phyloP scores from a whole-genome alignment of 2,797 vertebrate genomes.

The Galago senegalensis region DNA sequence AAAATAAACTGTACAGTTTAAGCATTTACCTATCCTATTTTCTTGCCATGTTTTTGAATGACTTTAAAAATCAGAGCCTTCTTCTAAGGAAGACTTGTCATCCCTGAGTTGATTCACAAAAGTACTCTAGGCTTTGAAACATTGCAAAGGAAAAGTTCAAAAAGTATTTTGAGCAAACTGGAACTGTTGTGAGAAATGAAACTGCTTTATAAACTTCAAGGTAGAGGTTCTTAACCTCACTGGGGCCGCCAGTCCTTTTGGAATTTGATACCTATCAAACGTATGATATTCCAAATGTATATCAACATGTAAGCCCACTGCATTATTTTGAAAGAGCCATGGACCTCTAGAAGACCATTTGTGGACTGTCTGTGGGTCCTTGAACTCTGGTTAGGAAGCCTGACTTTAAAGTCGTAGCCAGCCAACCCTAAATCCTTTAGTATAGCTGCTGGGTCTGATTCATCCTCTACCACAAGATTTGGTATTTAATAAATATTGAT shows the following conservation, averaged over 20 bases:
- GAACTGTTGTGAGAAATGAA: slow-evolving; percentile 39
- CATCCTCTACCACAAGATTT: not conserved
- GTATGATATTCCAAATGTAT: not conserved
- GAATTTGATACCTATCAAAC: not conserved
- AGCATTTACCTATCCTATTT: not conserved
- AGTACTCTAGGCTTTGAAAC: slow-evolving; percentile 26
- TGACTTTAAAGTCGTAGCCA: not conserved
- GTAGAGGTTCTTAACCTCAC: not conserved
- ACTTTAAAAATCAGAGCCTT: slow-evolving; percentile 9
- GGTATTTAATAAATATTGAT: slow-evolving; percentile 5
- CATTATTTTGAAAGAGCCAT: not conserved
- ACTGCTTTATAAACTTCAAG: not conserved
- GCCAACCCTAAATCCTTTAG: not conserved
- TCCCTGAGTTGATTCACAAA: not conserved
- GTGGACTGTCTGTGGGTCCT: not conserved
- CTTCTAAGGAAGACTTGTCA: slow-evolving; percentile 10
- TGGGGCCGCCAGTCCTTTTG: not conserved
- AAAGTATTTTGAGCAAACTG: slow-evolving; percentile 45
- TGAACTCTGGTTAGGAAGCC: not conserved
- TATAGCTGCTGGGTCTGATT: not conserved
- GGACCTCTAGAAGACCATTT: not conserved
- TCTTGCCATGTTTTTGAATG: not conserved
- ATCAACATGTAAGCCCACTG: not conserved
- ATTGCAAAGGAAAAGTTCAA: not conserved
- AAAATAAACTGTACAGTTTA: not conserved